Base-by-base conservation (phyloP, 2,113 vertebrate genomes). In the Petrocephalus zakoni region DNA sequence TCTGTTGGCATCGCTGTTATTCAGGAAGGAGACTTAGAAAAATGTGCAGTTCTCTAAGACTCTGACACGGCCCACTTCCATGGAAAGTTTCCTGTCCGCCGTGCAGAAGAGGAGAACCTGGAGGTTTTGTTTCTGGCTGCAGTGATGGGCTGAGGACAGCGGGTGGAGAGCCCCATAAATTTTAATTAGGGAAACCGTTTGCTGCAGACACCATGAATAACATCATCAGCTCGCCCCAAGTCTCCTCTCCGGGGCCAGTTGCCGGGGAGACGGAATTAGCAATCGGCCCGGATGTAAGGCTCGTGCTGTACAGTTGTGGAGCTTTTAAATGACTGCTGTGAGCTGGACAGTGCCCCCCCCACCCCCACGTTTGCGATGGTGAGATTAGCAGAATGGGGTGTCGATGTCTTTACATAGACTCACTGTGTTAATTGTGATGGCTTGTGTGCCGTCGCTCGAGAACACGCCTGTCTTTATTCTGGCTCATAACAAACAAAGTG, bases 81-180 rank as follows among this genome's bases (percentile, higher is more conserved):
- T 89, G 90, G 89, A 93, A 93, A 92, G 90, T 90, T 93, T 91
- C 89, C 90, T 89, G 91, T 89, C 90, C 91, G 91, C 86, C 91
- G 92, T 90, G 90, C 34, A 88, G 89, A 55, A 88, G 91, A 90
- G 89, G 86, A 92, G 92, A 92, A 92, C 93, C 92, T 93, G 92
- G 91, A 90, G 90, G 92, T 90, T 86, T 61, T 87, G 1, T 88
- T 86, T 90, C 89, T 92, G 92, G 92, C 89, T 56, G 55, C 88
- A 49, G 46, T 88, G 92, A 92, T 92, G 94, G 89, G 64, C 85
- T 91, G 87, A 83, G 90, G 90, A 92, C 53, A 89, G 87, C 89
- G 90, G 92, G 46, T 10, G 22, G 46, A n/a, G 81, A 49, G 81
- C 42, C 17, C 46, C 81, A 83, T 83, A 83, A 83, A 83, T 83